Evolutionary conservation across 2,113 vertebrate species (phyloP).

Genomic region (Donacobius atricapilla): DNA sequence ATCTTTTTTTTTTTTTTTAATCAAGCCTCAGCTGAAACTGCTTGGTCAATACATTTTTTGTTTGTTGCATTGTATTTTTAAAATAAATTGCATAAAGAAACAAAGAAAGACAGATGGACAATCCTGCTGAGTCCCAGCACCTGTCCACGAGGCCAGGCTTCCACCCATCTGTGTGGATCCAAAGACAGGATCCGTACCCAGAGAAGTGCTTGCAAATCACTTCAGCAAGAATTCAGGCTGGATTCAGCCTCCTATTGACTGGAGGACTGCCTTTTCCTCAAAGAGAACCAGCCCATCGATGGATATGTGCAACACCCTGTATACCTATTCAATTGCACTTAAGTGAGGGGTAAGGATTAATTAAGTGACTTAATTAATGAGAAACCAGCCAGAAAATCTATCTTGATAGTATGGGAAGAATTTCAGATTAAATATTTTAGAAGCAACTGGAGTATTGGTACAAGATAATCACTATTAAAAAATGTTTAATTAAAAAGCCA

Average conservation of each 20-base stretch:
- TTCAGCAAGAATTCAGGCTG: neutral
- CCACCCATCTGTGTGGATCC: slow-evolving; percentile 14
- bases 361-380: neutral
- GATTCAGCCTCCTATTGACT: neutral
- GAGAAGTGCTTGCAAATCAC: neutral
- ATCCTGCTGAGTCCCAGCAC: slow-evolving; percentile 19
- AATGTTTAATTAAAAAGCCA: neutral
- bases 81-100: neutral
- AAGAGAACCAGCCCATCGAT: neutral
- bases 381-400: neutral
- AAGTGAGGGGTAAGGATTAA: neutral
- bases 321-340: neutral
- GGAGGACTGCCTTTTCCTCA: neutral
- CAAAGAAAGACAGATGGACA: slow-evolving; percentile 14
- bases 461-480: neutral
- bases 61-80: neutral
- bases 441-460: neutral
- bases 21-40: neutral
- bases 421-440: neutral
- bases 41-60: neutral
- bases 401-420: neutral
- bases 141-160: neutral
- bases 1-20: neutral
- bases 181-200: neutral
- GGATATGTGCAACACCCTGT: neutral